Evolutionary conservation across 2,888 invertebrate species (phyloP).

Genomic region (Polyommatus iphigenia): DNA sequence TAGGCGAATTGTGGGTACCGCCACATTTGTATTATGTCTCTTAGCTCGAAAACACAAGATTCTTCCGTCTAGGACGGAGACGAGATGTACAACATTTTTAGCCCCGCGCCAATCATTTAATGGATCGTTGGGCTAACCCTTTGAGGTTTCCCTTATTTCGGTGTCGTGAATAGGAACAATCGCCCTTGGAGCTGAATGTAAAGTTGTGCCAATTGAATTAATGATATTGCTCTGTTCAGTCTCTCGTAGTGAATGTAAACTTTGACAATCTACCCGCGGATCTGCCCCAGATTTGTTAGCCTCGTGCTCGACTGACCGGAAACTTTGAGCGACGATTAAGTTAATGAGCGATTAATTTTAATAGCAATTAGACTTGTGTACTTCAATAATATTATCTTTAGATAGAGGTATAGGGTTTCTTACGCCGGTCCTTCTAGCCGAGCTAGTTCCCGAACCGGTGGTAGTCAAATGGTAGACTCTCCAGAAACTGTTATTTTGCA

Average conservation of each 20-base stretch:
- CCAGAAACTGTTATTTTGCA: neutral
- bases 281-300: slow-evolving; percentile 53
- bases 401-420: too few relatives aligned
- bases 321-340: slow-evolving; percentile 1
- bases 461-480: too few relatives aligned
- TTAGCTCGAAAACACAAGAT: neutral
- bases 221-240: slow-evolving; percentile 73
- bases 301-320: slow-evolving; percentile 45
- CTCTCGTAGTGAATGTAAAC: slow-evolving; percentile 66
- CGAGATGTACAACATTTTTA: slow-evolving; percentile 11
- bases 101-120: slow-evolving; percentile 55
- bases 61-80: neutral
- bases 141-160: slow-evolving; percentile 64
- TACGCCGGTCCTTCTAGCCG: too few relatives aligned
- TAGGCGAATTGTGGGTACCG: too few relatives aligned
- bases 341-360: neutral
- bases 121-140: slow-evolving; percentile 59
- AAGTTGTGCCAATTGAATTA: slow-evolving; percentile 75
- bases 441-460: too few relatives aligned
- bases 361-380: neutral
- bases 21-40: too few relatives aligned
- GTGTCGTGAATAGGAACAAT: slow-evolving; percentile 66
- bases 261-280: slow-evolving; percentile 62
- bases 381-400: neutral
- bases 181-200: slow-evolving; percentile 67